Evolutionary conservation across 1,140 invertebrate genomes (phyloP).

Genomic region (Lepidostoma basale): DNA sequence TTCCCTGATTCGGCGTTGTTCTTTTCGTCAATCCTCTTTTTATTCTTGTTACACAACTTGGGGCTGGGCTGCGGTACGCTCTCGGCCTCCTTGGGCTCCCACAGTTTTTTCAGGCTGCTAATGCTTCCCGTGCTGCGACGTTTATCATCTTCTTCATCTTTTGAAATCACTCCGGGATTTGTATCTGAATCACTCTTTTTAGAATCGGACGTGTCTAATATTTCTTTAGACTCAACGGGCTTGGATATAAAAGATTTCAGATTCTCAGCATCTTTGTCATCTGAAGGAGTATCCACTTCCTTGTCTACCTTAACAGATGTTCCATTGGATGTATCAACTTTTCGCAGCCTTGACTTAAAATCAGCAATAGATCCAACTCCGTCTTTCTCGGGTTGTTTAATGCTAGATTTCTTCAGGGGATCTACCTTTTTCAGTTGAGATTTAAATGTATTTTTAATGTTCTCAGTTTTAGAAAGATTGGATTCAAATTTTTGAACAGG

Average conservation of each 20-base stretch:
- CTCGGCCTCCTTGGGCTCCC: slow-evolving; percentile 77
- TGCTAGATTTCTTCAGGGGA: slow-evolving; percentile 59
- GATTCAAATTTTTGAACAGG: slow-evolving; percentile 37
- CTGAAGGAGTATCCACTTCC: slow-evolving; percentile 54
- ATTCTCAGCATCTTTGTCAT: slow-evolving; percentile 50
- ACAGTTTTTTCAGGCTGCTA: slow-evolving; percentile 88
- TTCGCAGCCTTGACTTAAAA: slow-evolving; percentile 83
- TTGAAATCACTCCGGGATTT: slow-evolving; percentile 56
- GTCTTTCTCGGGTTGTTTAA: slow-evolving; percentile 61
- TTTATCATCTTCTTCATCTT: slow-evolving; percentile 77
- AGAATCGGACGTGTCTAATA: slow-evolving; percentile 54
- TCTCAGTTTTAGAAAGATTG: slow-evolving; percentile 46
- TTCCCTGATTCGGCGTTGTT: slow-evolving; percentile 42
- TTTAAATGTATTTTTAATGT: slow-evolving; percentile 61
- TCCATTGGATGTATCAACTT: slow-evolving; percentile 69
- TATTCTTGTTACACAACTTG: slow-evolving; percentile 62
- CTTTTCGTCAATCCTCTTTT: slow-evolving; percentile 48
- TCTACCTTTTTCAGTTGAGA: slow-evolving; percentile 73
- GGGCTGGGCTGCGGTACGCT: slow-evolving; percentile 64
- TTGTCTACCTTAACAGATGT: slow-evolving; percentile 54
- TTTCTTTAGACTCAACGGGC: background rate
- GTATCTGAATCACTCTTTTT: slow-evolving; percentile 62
- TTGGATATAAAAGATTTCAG: slow-evolving; percentile 30
- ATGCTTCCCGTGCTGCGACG: slow-evolving; percentile 91
- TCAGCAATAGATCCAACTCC: slow-evolving; percentile 73